Evolutionary conservation across 2,888 invertebrate species (phyloP).

Genomic region (Osedax frankpressi): DNA sequence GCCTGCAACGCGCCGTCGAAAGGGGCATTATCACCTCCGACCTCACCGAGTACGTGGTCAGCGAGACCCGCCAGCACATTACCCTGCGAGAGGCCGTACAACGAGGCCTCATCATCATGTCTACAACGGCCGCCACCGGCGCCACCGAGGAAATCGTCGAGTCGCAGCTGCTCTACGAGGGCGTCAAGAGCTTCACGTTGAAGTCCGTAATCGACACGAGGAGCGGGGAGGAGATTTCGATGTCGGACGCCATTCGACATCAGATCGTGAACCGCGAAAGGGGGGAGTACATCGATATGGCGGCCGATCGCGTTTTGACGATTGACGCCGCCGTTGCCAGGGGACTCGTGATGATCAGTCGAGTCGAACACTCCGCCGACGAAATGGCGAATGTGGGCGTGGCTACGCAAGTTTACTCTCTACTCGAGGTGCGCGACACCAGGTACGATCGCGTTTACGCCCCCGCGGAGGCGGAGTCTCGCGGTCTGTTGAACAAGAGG

Average conservation of each 20-base stretch:
- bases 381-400: conserved; percentile 26
- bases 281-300: conserved; percentile 55
- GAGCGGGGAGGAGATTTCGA: conserved; percentile 60
- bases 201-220: conserved; percentile 59
- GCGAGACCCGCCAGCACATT: conserved; percentile 51
- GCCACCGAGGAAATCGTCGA: neutral
- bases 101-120: conserved; percentile 35
- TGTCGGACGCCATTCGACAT: conserved; percentile 70
- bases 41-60: conserved; percentile 50
- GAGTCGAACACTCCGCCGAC: conserved; percentile 21
- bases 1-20: conserved; percentile 55
- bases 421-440: conserved; percentile 27
- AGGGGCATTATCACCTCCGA: conserved; percentile 59
- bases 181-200: conserved; percentile 32
- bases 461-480: conserved; percentile 28
- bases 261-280: conserved; percentile 71
- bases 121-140: conserved; percentile 7
- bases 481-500: conserved; percentile 29
- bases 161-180: conserved; percentile 4
- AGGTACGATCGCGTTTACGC: conserved; percentile 24
- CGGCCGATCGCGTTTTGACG: conserved; percentile 64
- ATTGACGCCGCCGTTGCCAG: conserved; percentile 68
- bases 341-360: conserved; percentile 55
- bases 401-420: conserved; percentile 24
- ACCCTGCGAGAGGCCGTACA: conserved; percentile 70